A percentile compares a stretch with the other conserved stretches of the same genome.
These are phyloP conservation scores for Drosophila grimshawi DNA, from an alignment of 1,140 invertebrate genomes.

Conservation along the genomic window DNA sequence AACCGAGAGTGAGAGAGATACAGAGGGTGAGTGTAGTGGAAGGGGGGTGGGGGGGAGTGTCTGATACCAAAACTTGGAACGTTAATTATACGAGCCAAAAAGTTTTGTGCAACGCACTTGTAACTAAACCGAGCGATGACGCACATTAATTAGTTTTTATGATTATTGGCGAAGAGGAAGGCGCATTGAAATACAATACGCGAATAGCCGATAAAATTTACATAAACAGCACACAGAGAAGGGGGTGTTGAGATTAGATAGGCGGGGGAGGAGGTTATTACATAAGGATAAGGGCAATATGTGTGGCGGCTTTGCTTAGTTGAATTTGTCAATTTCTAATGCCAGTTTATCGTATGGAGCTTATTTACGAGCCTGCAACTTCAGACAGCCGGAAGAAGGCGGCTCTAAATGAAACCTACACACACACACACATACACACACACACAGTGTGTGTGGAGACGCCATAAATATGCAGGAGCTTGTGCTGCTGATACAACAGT, in stretches of 20 bases:
- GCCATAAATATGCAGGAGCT: slow-evolving; percentile 73
- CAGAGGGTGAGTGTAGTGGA: neutral
- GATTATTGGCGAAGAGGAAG: slow-evolving; percentile 64
- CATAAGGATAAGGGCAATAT: slow-evolving; percentile 38
- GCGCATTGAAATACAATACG: slow-evolving; percentile 76
- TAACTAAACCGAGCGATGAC: slow-evolving; percentile 70
- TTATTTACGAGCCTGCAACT: slow-evolving; percentile 68
- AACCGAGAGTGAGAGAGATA: neutral
- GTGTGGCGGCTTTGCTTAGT: slow-evolving; percentile 52
- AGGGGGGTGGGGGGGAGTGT: neutral
- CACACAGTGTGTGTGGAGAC: slow-evolving; percentile 13
- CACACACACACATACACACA: slow-evolving; percentile 28
- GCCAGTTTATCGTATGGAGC: slow-evolving; percentile 69
- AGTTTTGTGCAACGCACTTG: slow-evolving; percentile 69
- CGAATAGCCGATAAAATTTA: slow-evolving; percentile 60
- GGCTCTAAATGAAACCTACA: slow-evolving; percentile 29
- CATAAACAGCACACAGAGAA: slow-evolving; percentile 56
- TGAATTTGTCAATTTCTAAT: slow-evolving; percentile 83
- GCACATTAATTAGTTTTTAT: slow-evolving; percentile 83
- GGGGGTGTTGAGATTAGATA: neutral
- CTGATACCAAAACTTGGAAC: slow-evolving; percentile 54
- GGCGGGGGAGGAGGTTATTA: neutral
- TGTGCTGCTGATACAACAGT: slow-evolving; percentile 45
- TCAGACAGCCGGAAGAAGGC: slow-evolving; percentile 50
- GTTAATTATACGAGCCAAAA: slow-evolving; percentile 76